Base-by-base conservation (phyloP, 1,140 invertebrate genomes). In the Megathymus violae region DNA sequence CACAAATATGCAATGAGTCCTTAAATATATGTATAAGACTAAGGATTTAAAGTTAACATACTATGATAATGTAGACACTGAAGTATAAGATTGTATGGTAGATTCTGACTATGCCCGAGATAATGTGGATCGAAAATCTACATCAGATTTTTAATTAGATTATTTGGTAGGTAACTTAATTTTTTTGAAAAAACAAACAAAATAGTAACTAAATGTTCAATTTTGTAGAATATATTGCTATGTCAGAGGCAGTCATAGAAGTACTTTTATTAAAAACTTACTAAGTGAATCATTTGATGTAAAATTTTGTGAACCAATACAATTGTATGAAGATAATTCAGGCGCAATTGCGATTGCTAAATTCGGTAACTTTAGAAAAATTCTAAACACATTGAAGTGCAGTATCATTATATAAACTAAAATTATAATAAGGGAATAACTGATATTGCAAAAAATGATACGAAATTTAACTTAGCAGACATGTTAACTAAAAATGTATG, bases 1-100 rank as follows among this genome's bases (percentile, higher is more conserved):
- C 86, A 62, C 62, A 82, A 80, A 67, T 85, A 89, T 81, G 86
- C 80, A 14, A 15, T 76, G 36, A 69, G 70, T 78, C 0, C 66
- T 76, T 58, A 80, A 78, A 66, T 67, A 84, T 79, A 67, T 86
- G 25, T 85, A 78, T 68, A 66, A 61, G 4, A 87, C 81, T 13
- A 88, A 79, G 67, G 48, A 76, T 67, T 41, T 82, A 52, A 81
- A 85, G 80, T 62, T n/a, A n/a, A n/a, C n/a, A n/a, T n/a, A n/a
- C n/a, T n/a, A n/a, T n/a, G n/a, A n/a, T n/a, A n/a, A n/a, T n/a
- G n/a, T n/a, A n/a, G n/a, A n/a, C n/a, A n/a, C n/a, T n/a, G n/a
- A n/a, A n/a, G n/a, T n/a, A n/a, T n/a, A n/a, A n/a, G n/a, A n/a
- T n/a, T n/a, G n/a, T n/a, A n/a, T n/a, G n/a, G n/a, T n/a, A n/a